Evolutionary conservation across 2,888 invertebrate species (phyloP).

Genomic region (Neuroscelio doddi): DNA sequence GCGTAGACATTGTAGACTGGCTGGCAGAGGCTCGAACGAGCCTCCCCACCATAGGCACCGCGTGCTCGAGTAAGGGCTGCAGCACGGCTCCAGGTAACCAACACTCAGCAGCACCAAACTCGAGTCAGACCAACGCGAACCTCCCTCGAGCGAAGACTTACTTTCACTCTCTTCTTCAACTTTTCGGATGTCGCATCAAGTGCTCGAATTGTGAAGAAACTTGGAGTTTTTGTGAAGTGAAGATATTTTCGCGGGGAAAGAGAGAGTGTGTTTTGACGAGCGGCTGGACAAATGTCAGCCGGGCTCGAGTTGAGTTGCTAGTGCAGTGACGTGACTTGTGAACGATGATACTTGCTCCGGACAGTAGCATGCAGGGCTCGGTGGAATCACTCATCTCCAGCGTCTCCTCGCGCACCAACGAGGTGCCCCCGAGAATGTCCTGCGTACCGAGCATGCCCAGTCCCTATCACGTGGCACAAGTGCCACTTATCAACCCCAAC

Average conservation of each 20-base stretch:
- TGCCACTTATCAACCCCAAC: constrained; percentile 58
- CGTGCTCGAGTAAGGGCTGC: constrained; percentile 65
- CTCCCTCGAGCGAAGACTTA: constrained; percentile 72
- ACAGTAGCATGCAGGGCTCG: constrained; percentile 76
- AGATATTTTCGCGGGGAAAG: no score
- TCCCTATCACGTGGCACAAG: constrained; percentile 63
- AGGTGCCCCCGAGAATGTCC: constrained; percentile 26
- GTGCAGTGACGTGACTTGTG: constrained; percentile 55
- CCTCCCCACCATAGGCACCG: constrained; percentile 46
- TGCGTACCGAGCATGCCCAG: constrained; percentile 53
- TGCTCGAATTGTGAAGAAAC: background rate
- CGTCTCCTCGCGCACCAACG: constrained; percentile 64
- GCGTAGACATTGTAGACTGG: constrained; percentile 68
- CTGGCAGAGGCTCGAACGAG: constrained; percentile 53
- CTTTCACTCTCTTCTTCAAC: constrained; percentile 66
- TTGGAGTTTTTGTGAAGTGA: background rate
- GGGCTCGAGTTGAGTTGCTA: constrained; percentile 8
- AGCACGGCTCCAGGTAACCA: constrained; percentile 66
- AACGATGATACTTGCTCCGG: constrained; percentile 79
- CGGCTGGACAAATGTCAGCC: constrained; percentile 44
- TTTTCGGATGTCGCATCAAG: background rate
- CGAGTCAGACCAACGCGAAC: constrained; percentile 71
- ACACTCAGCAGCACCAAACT: constrained; percentile 66
- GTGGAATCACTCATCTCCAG: constrained; percentile 73
- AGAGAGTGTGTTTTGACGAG: no score